Conservation (phyloP, 2,888 invertebrate genomes). For the Ctena decussata region DNA sequence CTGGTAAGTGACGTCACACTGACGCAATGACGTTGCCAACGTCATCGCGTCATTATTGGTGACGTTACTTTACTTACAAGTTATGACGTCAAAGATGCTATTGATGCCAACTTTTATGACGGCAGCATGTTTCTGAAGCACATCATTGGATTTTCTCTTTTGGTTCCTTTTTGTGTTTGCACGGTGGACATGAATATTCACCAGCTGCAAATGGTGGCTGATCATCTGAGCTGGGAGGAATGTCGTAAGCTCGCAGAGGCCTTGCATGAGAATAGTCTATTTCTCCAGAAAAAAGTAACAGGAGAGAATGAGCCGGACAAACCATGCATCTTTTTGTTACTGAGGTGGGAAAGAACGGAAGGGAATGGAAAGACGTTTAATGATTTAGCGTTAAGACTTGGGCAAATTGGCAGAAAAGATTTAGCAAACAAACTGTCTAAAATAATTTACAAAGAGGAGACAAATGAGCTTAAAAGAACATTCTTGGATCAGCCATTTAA, state of each 20-base stretch:
- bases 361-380: constrained; percentile 76
- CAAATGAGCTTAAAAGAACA: constrained; percentile 63
- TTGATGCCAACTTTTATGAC: not conserved
- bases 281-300: constrained; percentile 10
- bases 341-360: constrained; percentile 74
- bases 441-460: constrained; percentile 75
- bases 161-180: not conserved
- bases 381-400: constrained; percentile 76
- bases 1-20: too few species aligned
- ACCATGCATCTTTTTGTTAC: constrained; percentile 74
- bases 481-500: constrained; percentile 75
- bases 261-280: constrained; percentile 61
- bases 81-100: not conserved
- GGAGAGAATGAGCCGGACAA: constrained; percentile 50
- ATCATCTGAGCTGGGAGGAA: constrained; percentile 74
- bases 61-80: not conserved
- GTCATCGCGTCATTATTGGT: constrained; percentile 7
- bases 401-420: constrained; percentile 75
- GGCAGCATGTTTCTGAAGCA: not conserved
- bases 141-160: not conserved
- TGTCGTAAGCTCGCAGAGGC: constrained; percentile 74
- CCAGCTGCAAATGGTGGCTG: constrained; percentile 80
- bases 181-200: constrained; percentile 80
- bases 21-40: too few species aligned
- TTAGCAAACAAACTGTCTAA: constrained; percentile 76